Evolutionary conservation across 2,113 vertebrate genomes (phyloP).

Genomic region (Emydura subglobosa): DNA sequence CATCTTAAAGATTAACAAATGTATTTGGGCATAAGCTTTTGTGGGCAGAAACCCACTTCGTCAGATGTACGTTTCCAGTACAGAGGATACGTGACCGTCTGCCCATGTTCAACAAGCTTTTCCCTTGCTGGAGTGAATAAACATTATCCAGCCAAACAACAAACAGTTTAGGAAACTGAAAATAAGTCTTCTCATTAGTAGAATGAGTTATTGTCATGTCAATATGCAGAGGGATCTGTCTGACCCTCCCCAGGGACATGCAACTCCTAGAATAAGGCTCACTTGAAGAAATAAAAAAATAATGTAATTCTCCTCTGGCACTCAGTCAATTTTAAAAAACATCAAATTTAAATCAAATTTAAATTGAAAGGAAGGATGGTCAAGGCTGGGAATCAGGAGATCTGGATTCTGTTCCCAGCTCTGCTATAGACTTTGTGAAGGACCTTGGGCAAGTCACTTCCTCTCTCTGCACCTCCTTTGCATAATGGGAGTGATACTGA

Average conservation of each 20-base stretch:
- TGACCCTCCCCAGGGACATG: neutral
- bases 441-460: neutral
- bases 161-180: neutral
- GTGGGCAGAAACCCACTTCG: too few species aligned
- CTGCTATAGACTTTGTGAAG: neutral
- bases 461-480: neutral
- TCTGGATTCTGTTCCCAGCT: neutral
- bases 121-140: neutral
- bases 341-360: neutral
- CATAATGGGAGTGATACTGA: rapidly evolving
- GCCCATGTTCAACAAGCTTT: neutral
- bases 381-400: neutral
- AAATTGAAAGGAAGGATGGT: neutral
- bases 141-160: neutral
- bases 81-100: neutral
- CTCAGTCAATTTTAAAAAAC: neutral
- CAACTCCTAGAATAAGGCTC: neutral
- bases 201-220: neutral
- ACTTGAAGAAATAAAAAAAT: neutral
- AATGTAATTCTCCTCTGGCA: neutral
- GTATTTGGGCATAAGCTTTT: too few species aligned
- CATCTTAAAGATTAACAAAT: too few species aligned
- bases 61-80: neutral
- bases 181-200: neutral
- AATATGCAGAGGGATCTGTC: neutral